Conservation (phyloP, 2,797 vertebrate genomes). For the Alfaro cultratus region DNA sequence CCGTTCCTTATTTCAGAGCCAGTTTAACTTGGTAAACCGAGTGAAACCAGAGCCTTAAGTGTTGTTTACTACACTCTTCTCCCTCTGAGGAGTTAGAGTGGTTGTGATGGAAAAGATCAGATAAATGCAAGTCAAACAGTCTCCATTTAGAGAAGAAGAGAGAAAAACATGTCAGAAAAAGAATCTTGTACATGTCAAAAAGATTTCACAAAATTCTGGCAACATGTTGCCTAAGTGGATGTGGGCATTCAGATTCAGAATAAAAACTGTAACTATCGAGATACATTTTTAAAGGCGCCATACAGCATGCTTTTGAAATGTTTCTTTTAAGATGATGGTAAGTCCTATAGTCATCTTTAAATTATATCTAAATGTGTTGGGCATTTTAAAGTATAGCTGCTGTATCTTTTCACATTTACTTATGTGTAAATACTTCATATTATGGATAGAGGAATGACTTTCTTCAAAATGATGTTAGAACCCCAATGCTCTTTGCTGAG, state of each 20-base stretch:
- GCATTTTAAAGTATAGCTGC: conserved; percentile 32
- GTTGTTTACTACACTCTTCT: conserved; percentile 75
- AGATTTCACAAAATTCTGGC: conserved; percentile 20
- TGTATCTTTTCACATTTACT: conserved; percentile 19
- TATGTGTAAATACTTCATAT: conserved; percentile 33
- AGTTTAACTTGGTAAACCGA: conserved; percentile 49
- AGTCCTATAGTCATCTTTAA: conserved; percentile 40
- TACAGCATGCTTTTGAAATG: not conserved
- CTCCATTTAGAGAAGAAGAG: conserved; percentile 27
- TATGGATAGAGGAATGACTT: conserved; percentile 44
- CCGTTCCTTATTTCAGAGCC: conserved; percentile 60
- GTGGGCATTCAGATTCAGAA: conserved; percentile 45
- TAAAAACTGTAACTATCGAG: conserved; percentile 12
- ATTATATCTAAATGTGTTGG: conserved; percentile 44
- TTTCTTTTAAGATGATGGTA: not conserved
- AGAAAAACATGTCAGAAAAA: conserved; percentile 28
- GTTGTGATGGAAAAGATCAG: conserved; percentile 75
- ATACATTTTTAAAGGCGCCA: conserved; percentile 18
- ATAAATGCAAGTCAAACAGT: conserved; percentile 48
- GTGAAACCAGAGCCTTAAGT: conserved; percentile 64
- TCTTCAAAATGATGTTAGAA: conserved; percentile 54
- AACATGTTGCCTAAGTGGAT: conserved; percentile 27
- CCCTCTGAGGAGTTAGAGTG: conserved; percentile 58
- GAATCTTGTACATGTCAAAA: conserved; percentile 26
- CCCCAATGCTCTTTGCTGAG: conserved; percentile 41